A percentile compares a stretch with the other conserved stretches of the same genome.
Evolutionary conservation across 2,113 vertebrate genomes (phyloP).

Genomic region (human (Homo sapiens)): DNA sequence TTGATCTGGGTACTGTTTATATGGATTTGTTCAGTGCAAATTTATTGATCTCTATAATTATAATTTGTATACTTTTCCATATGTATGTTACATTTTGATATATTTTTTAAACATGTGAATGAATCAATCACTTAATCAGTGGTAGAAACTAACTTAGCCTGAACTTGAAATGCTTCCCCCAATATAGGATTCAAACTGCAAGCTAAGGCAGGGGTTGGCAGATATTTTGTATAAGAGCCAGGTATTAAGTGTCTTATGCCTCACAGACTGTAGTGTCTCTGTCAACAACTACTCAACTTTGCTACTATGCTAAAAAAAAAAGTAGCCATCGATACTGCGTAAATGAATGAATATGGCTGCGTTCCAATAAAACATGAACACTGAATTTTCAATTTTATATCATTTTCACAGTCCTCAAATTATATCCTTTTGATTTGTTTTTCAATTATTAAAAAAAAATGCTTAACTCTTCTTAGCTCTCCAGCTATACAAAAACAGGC

Average conservation of each 20-base stretch:
- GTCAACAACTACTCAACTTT: not conserved
- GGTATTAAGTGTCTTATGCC: not conserved
- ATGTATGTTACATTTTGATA: not conserved
- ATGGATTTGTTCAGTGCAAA: not conserved
- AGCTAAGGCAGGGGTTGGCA: not conserved
- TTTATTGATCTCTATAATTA: not conserved
- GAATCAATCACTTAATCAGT: not conserved
- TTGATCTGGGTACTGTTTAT: not conserved
- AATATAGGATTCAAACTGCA: not conserved
- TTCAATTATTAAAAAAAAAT: not conserved
- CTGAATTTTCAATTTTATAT: not conserved
- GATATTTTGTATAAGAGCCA: not conserved
- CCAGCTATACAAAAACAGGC: not conserved
- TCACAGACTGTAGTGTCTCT: not conserved
- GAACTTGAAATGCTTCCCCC: not conserved
- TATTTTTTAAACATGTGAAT: not conserved
- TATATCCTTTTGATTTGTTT: not conserved
- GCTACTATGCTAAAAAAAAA: not conserved
- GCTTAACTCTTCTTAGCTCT: not conserved
- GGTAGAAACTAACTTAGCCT: not conserved
- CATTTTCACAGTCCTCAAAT: constrained; percentile 6
- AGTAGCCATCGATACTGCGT: not conserved
- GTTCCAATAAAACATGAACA: not conserved
- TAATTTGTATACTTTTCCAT: not conserved
- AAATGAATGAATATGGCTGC: not conserved